A percentile compares a stretch with the other conserved stretches of the same genome.
Conservation (phyloP, 2,113 vertebrate species). For the Protomyctophum bolini region DNA sequence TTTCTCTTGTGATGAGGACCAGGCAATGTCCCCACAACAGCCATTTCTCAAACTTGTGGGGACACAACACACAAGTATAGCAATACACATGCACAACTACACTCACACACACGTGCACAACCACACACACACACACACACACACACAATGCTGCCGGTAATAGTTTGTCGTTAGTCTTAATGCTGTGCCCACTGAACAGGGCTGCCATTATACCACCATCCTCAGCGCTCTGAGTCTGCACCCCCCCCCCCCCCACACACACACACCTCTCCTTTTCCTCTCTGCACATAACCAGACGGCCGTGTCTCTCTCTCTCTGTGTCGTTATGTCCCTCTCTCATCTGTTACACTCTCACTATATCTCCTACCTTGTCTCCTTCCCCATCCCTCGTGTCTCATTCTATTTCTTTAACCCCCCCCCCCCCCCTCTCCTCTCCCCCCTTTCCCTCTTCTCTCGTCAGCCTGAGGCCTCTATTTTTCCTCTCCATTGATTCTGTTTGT, state of each 20-base stretch:
- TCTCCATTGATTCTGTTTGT: not conserved
- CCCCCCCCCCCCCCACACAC: too few species aligned
- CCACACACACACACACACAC: too few species aligned
- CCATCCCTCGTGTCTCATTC: not conserved
- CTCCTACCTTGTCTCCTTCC: not conserved
- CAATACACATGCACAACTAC: not conserved
- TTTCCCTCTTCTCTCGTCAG: not conserved
- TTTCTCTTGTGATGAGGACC: too few species aligned
- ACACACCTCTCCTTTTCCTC: too few species aligned
- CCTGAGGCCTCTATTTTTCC: not conserved
- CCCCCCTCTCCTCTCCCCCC: not conserved
- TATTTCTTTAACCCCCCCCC: not conserved
- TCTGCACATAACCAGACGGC: not conserved
- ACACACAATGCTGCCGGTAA: not conserved
- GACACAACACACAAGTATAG: too few species aligned
- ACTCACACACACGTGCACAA: not conserved
- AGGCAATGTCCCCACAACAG: too few species aligned
- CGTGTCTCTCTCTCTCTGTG: not conserved
- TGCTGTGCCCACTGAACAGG: slow-evolving; percentile 27
- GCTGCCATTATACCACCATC: slow-evolving; percentile 28
- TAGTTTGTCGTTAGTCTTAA: slow-evolving; percentile 15
- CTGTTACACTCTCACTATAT: too few species aligned
- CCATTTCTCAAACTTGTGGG: too few species aligned
- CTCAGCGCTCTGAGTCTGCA: not conserved
- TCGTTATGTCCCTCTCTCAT: too few species aligned